Evolutionary conservation across 2,888 invertebrate species (phyloP).

Genomic region (Acanthopleura granulata): DNA sequence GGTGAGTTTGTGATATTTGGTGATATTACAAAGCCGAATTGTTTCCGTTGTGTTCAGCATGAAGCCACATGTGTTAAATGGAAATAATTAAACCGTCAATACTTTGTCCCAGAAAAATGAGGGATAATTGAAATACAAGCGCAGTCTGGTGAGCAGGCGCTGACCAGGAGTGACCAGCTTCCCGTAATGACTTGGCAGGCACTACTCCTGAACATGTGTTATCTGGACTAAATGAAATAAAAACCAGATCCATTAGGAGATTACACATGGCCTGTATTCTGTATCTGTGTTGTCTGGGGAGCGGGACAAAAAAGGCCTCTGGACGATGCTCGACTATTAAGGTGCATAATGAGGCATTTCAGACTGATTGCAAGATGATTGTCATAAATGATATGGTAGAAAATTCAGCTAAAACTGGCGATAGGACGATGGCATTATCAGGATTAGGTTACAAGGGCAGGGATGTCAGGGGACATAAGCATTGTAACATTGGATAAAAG

Average conservation of each 20-base stretch:
- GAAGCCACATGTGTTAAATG: conserved; percentile 6
- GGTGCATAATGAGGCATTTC: conserved; percentile 3
- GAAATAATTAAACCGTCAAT: not conserved
- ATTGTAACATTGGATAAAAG: too few relatives aligned
- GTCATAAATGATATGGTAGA: not conserved
- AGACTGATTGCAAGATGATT: conserved; percentile 10
- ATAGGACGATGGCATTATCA: too few relatives aligned
- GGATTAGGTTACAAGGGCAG: too few relatives aligned
- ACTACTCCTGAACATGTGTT: not conserved
- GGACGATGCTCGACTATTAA: not conserved
- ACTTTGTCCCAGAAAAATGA: not conserved
- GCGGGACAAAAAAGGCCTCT: not conserved
- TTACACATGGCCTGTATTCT: not conserved
- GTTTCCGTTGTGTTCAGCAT: not conserved
- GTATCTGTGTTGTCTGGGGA: not conserved
- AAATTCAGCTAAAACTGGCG: not conserved
- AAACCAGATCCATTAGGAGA: conserved; percentile 1
- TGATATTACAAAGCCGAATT: not conserved
- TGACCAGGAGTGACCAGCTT: not conserved
- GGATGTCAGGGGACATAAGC: too few relatives aligned
- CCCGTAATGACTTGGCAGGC: not conserved
- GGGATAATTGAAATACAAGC: conserved; percentile 3
- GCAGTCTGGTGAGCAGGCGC: not conserved
- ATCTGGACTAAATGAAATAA: not conserved
- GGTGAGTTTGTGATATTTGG: too few relatives aligned